A percentile compares a stretch with the other conserved stretches of the same genome.
These are phyloP conservation scores for Polyergus mexicanus DNA, from an alignment of 1,140 invertebrate species.

Conservation along the genomic window DNA sequence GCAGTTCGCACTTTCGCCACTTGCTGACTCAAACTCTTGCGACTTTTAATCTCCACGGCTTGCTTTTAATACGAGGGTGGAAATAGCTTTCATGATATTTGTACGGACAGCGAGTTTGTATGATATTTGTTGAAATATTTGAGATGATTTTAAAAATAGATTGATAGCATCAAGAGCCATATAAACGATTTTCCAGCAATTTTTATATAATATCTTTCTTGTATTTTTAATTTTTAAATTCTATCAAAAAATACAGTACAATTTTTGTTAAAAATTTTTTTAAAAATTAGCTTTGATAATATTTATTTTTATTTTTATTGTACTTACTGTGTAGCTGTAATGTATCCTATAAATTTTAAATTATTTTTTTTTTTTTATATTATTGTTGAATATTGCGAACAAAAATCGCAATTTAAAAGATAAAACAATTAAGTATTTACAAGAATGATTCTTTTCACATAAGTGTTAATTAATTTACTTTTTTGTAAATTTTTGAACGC, in stretches of 20 bases:
- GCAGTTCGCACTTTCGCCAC: conserved; percentile 63
- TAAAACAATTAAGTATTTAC: neutral
- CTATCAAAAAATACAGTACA: neutral
- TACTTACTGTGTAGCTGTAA: neutral
- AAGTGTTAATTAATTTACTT: neutral
- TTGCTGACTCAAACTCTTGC: conserved; percentile 65
- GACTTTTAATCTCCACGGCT: conserved; percentile 68
- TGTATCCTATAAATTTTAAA: neutral
- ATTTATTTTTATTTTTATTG: neutral
- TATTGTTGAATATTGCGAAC: neutral
- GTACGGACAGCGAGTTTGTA: neutral
- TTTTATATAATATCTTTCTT: neutral
- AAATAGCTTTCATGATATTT: conserved; percentile 66
- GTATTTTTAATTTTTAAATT: no score
- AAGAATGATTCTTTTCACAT: neutral
- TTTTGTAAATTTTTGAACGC: neutral
- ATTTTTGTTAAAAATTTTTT: neutral
- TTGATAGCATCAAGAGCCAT: neutral
- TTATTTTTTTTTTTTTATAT: neutral
- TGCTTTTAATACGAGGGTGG: neutral
- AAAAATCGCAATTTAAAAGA: neutral
- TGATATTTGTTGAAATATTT: conserved; percentile 35
- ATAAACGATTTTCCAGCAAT: neutral
- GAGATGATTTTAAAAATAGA: neutral
- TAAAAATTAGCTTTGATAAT: neutral